A percentile compares a stretch with the other conserved stretches of the same genome.
Evolutionary conservation across 2,888 invertebrate genomes (phyloP).

Genomic region (Pteria penguin): DNA sequence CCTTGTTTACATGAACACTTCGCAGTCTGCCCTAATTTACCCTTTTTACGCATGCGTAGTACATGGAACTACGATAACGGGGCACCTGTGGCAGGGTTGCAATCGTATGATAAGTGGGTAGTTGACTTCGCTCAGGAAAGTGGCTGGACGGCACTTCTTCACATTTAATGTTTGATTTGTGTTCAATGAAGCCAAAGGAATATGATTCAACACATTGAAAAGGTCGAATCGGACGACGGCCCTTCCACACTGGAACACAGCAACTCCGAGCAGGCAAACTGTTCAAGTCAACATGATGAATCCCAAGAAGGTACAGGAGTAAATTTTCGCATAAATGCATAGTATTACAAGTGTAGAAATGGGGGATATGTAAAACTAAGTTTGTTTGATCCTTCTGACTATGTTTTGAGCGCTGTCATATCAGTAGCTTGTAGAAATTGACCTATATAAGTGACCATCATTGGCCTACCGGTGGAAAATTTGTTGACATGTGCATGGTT

Average conservation of each 20-base stretch:
- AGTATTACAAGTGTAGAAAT: too few relatives aligned
- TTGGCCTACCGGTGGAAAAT: constrained; percentile 7
- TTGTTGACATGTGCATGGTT: constrained; percentile 38
- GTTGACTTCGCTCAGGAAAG: background rate
- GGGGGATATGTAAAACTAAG: too few relatives aligned
- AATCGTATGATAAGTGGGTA: constrained; percentile 16
- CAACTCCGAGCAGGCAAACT: constrained; percentile 14
- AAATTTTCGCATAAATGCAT: too few relatives aligned
- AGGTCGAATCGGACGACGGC: constrained; percentile 27
- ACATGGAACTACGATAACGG: constrained; percentile 13
- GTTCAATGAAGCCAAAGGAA: constrained; percentile 10
- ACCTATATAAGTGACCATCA: constrained; percentile 11
- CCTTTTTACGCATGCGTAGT: constrained; percentile 9
- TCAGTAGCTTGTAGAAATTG: background rate
- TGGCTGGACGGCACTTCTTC: background rate
- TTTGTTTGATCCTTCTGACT: background rate
- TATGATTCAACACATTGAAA: constrained; percentile 38
- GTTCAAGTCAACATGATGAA: constrained; percentile 17
- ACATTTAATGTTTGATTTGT: background rate
- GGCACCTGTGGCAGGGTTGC: constrained; percentile 16
- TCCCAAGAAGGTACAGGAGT: constrained; percentile 10
- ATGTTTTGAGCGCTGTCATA: background rate
- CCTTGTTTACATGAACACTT: constrained; percentile 33
- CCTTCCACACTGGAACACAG: background rate
- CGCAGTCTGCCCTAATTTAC: constrained; percentile 28